Conservation (phyloP, 2,888 invertebrate genomes). For the Erebia palarica region DNA sequence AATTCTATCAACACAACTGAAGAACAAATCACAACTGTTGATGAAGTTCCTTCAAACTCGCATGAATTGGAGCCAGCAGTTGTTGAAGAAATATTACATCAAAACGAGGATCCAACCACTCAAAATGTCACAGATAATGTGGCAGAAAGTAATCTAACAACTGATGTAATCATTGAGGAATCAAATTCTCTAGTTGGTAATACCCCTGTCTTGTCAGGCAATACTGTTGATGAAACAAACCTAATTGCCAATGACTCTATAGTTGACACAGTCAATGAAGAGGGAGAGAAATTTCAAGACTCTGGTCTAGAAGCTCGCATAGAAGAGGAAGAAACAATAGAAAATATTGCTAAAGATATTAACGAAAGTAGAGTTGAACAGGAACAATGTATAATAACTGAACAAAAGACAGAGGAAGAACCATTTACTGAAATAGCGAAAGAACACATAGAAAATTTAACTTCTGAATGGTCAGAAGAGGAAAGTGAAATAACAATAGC, state of each 20-base stretch:
- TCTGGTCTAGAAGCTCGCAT: conserved; percentile 30
- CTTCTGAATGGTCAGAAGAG: conserved; percentile 72
- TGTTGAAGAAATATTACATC: conserved; percentile 22
- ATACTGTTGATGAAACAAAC: not conserved
- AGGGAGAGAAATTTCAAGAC: conserved; percentile 32
- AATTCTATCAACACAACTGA: conserved; percentile 12
- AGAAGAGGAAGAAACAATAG: conserved; percentile 40
- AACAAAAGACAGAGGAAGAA: conserved; percentile 16
- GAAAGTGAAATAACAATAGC: conserved; percentile 50
- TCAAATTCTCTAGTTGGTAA: conserved; percentile 6
- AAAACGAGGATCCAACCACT: conserved; percentile 3
- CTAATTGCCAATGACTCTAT: not conserved
- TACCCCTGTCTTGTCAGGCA: not conserved
- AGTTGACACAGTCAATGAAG: conserved; percentile 14
- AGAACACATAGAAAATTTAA: conserved; percentile 56
- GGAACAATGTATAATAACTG: conserved; percentile 17
- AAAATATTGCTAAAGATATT: conserved; percentile 40
- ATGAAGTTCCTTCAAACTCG: conserved; percentile 4
- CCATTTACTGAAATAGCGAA: conserved; percentile 45
- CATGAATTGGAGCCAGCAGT: conserved; percentile 8
- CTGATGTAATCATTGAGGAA: conserved; percentile 10
- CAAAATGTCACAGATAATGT: not conserved
- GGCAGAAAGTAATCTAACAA: not conserved
- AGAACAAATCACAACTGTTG: conserved; percentile 9
- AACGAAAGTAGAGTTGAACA: conserved; percentile 30